A percentile compares a stretch with the other conserved stretches of the same genome.
Conservation (phyloP, 2,797 vertebrate species). For the Gobio occitaniae region DNA sequence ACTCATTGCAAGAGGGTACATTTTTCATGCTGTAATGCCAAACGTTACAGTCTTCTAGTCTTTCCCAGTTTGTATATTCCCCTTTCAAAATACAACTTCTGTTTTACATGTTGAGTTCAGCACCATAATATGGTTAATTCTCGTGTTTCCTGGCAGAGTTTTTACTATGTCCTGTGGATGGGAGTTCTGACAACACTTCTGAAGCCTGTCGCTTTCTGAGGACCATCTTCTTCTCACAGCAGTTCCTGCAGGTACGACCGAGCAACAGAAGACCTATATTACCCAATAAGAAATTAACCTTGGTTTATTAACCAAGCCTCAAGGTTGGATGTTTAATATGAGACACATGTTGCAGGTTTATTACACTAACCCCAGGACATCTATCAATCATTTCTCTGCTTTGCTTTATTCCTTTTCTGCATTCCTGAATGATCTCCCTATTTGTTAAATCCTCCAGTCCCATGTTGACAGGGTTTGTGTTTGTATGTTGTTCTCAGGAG, state of each 20-base stretch:
- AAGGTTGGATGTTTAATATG: constrained; percentile 29
- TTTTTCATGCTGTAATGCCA: background rate
- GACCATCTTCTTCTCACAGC: constrained; percentile 80
- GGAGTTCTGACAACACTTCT: constrained; percentile 67
- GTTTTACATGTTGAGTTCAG: constrained; percentile 1
- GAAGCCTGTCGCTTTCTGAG: constrained; percentile 84
- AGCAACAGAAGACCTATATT: background rate
- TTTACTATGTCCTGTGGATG: constrained; percentile 80
- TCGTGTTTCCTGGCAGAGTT: constrained; percentile 79
- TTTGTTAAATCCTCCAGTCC: constrained; percentile 3
- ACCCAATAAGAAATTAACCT: constrained; percentile 13
- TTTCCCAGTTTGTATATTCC: background rate
- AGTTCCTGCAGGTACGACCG: constrained; percentile 88
- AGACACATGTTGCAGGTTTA: constrained; percentile 22
- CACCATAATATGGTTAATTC: background rate
- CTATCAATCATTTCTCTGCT: background rate
- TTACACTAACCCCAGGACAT: constrained; percentile 15
- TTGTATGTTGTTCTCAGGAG: constrained; percentile 76
- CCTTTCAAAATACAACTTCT: background rate
- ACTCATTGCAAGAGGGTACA: constrained; percentile 92
- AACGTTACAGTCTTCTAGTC: background rate
- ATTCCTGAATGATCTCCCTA: background rate
- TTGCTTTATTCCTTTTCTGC: background rate
- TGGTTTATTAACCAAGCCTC: background rate
- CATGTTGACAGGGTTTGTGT: constrained; percentile 14